A percentile compares a stretch with the other conserved stretches of the same genome.
Evolutionary conservation across 2,888 invertebrate species (phyloP).

Genomic region (Papilio elwesi): DNA sequence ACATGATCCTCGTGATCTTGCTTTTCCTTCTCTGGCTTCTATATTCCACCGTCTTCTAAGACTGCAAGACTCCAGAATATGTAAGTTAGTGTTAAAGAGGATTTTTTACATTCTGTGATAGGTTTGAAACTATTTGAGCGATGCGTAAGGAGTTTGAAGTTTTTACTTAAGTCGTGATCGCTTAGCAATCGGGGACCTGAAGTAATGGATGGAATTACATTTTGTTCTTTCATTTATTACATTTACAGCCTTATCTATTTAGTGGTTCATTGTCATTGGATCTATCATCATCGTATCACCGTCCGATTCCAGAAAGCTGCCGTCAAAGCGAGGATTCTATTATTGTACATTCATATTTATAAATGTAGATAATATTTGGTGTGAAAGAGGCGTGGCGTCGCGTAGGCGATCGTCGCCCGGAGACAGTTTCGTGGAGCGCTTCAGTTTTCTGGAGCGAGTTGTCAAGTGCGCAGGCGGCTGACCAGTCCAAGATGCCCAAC

Average conservation of each 20-base stretch:
- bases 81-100: constrained; percentile 42
- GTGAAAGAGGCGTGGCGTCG: constrained; percentile 60
- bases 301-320: constrained; percentile 49
- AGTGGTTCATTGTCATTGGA: constrained; percentile 32
- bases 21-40: constrained; percentile 87
- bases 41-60: constrained; percentile 84
- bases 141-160: neutral
- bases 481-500: constrained; percentile 71
- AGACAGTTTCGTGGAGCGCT: constrained; percentile 55
- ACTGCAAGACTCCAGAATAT: constrained; percentile 31
- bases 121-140: constrained; percentile 5
- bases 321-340: constrained; percentile 61
- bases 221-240: neutral
- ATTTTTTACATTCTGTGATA: constrained; percentile 34
- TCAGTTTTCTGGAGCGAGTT: constrained; percentile 71
- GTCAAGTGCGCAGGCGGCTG: constrained; percentile 66
- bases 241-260: neutral
- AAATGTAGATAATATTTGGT: constrained; percentile 62
- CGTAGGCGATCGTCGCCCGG: constrained; percentile 58
- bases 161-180: neutral
- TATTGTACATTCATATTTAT: constrained; percentile 66
- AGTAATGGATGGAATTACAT: neutral
- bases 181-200: neutral
- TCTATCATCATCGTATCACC: constrained; percentile 37
- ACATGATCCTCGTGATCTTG: constrained; percentile 87